A percentile compares a stretch with the other conserved stretches of the same genome.
These are phyloP conservation scores for Drosophila austrosaltans DNA, from an alignment of 2,888 invertebrate genomes.

Conservation along the genomic window DNA sequence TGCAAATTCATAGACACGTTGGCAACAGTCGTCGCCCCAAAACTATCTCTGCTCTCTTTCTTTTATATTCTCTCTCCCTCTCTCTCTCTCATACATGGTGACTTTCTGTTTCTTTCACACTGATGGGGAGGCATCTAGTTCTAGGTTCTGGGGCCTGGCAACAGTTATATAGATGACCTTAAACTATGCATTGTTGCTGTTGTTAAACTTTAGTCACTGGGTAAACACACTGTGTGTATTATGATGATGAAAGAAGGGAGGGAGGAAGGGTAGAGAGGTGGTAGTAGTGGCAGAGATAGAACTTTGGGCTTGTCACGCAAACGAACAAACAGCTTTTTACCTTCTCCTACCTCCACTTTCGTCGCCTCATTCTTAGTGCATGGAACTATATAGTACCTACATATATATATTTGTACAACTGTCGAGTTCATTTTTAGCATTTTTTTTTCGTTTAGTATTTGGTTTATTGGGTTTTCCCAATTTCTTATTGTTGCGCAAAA, in stretches of 20 bases:
- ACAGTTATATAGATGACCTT: constrained; percentile 59
- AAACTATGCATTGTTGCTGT: constrained; percentile 44
- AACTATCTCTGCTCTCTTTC: not conserved
- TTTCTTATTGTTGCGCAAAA: not conserved
- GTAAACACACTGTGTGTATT: constrained; percentile 2
- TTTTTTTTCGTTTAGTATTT: not conserved
- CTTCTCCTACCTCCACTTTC: not conserved
- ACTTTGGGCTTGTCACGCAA: constrained; percentile 11
- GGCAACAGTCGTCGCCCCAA: constrained; percentile 51
- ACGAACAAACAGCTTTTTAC: not conserved
- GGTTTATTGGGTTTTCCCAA: constrained; percentile 3
- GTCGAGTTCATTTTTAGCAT: constrained; percentile 10
- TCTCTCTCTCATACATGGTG: not conserved
- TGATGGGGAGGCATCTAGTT: constrained; percentile 9
- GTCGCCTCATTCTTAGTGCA: not conserved
- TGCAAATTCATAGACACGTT: constrained; percentile 56
- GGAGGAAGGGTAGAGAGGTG: too few relatives aligned
- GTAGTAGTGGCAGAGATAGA: not conserved
- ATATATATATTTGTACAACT: constrained; percentile 6
- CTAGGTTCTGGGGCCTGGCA: constrained; percentile 38
- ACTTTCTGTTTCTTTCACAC: too few relatives aligned
- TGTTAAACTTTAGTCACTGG: constrained; percentile 41
- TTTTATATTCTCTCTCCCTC: not conserved
- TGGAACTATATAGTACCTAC: constrained; percentile 10
- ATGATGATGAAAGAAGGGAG: too few relatives aligned